Evolutionary conservation across 1,140 invertebrate genomes (phyloP).

Genomic region (Venustaconcha ellipsiformis): DNA sequence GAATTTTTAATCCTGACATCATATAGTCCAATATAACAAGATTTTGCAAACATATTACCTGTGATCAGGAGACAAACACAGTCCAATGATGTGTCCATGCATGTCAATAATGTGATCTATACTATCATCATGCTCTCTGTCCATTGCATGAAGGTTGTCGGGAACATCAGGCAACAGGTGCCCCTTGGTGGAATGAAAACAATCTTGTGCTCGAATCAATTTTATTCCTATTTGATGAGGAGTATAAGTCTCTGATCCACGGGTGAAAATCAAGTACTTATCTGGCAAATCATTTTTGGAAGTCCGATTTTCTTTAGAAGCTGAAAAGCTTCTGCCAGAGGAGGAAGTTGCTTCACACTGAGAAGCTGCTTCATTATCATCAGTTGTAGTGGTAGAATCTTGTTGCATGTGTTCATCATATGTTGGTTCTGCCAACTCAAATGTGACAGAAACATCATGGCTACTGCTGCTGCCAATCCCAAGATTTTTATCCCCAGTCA

Average conservation of each 20-base stretch:
- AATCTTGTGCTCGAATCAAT: conserved; percentile 75
- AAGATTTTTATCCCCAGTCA: no score
- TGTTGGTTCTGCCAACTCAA: no score
- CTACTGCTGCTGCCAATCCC: no score
- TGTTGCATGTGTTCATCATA: no score
- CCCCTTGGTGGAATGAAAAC: conserved; percentile 5
- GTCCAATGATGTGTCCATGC: conserved; percentile 90
- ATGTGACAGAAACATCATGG: no score
- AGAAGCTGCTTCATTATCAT: no score
- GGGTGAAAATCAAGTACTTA: conserved; percentile 89
- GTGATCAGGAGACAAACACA: conserved; percentile 89
- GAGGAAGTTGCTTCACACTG: no score
- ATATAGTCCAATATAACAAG: no score
- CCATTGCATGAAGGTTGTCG: conserved; percentile 36
- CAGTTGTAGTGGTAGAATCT: no score
- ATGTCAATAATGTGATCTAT: conserved; percentile 88
- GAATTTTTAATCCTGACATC: no score
- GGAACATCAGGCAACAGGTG: conserved; percentile 48
- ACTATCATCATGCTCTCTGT: conserved; percentile 71
- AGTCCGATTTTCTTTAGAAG: background rate
- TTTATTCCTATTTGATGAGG: conserved; percentile 91
- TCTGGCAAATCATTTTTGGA: conserved; percentile 64
- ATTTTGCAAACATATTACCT: conserved; percentile 69
- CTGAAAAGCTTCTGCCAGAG: no score
- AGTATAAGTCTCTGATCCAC: conserved; percentile 85